These are phyloP conservation scores for Pao palembangensis DNA, from an alignment of 2,113 vertebrate genomes.

Conservation along the genomic window DNA sequence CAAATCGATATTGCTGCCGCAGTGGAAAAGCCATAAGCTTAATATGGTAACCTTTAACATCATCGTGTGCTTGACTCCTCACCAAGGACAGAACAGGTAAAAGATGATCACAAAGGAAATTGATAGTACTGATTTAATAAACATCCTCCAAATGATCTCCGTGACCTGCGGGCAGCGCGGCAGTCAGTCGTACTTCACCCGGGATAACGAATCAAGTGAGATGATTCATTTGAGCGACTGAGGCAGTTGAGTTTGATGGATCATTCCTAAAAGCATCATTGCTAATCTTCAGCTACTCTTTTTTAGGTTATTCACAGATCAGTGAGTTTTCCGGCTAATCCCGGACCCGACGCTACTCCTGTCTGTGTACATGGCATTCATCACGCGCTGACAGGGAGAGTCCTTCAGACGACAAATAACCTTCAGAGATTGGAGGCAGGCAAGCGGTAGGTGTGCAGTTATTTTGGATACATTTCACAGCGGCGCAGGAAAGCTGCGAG, in stretches of 20 bases:
- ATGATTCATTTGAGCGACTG: conserved; percentile 99
- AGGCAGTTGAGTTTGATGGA: conserved; percentile 99
- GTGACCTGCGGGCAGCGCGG: conserved; percentile 61
- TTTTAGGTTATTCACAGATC: conserved; percentile 99
- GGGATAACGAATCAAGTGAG: conserved; percentile 83
- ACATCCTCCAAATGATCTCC: conserved; percentile 73
- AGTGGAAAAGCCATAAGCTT: conserved; percentile 59
- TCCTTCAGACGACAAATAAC: conserved; percentile 99
- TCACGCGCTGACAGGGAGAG: conserved; percentile 99
- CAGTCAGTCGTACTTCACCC: conserved; percentile 83
- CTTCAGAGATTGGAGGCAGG: conserved; percentile 96
- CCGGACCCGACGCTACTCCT: conserved; percentile 95
- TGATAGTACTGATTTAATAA: conserved; percentile 80
- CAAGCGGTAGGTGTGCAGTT: conserved; percentile 92
- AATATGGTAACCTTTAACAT: conserved; percentile 76
- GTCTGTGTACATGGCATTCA: conserved; percentile 99
- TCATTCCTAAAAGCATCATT: conserved; percentile 99
- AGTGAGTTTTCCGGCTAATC: conserved; percentile 99
- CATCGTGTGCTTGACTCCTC: conserved; percentile 71
- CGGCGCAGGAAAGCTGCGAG: conserved; percentile 87
- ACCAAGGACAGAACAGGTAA: conserved; percentile 75
- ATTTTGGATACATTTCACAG: conserved; percentile 99
- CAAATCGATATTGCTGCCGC: conserved; percentile 61
- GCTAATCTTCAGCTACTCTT: conserved; percentile 99
- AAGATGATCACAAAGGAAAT: conserved; percentile 79